A percentile compares a stretch with the other conserved stretches of the same genome.
Evolutionary conservation across 2,113 vertebrate species (phyloP).

Genomic region (Monopterus albus): DNA sequence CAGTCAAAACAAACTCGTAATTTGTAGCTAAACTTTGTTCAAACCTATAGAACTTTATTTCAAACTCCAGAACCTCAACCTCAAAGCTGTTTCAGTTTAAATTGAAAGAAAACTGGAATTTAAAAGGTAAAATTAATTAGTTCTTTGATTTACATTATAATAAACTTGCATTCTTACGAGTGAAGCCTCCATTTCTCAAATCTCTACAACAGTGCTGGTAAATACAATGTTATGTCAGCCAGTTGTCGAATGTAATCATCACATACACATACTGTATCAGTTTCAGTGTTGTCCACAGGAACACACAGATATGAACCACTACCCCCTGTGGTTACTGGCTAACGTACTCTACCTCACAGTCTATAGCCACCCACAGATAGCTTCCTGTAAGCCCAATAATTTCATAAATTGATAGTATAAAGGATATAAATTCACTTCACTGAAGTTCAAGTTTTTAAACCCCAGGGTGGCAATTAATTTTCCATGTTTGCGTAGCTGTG

Average conservation of each 20-base stretch:
- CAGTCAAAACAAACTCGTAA: too few relatives aligned
- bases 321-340: neutral
- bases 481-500: constrained; percentile 2
- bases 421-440: neutral
- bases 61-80: too few relatives aligned
- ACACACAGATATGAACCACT: neutral
- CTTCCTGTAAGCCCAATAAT: constrained; percentile 6
- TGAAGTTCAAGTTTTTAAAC: neutral
- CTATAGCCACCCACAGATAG: neutral
- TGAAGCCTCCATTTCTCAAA: too few relatives aligned
- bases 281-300: neutral
- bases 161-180: too few relatives aligned
- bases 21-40: too few relatives aligned
- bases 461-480: constrained; percentile 7
- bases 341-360: neutral
- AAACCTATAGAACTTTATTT: too few relatives aligned
- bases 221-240: too few relatives aligned
- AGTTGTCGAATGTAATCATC: neutral
- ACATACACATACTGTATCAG: neutral
- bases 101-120: too few relatives aligned
- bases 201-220: too few relatives aligned
- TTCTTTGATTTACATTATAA: too few relatives aligned
- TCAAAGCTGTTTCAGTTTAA: too few relatives aligned
- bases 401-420: constrained; percentile 2
- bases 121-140: too few relatives aligned